Evolutionary conservation across 2,797 vertebrate genomes (phyloP).

Genomic region (Squalus acanthias): DNA sequence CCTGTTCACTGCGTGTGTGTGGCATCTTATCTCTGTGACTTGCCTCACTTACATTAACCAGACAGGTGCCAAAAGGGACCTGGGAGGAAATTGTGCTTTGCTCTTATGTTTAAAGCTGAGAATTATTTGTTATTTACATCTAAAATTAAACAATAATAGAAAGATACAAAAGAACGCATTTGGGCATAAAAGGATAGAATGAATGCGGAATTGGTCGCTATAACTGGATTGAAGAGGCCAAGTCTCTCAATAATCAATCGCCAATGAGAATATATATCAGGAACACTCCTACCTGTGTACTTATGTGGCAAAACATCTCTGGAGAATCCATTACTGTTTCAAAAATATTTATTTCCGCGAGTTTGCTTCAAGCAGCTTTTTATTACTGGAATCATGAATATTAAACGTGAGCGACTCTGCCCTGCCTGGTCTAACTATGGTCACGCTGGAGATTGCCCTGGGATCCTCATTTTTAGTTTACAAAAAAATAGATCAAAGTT

Average conservation of each 20-base stretch:
- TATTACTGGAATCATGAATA: not conserved
- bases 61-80: not conserved
- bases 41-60: not conserved
- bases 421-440: not conserved
- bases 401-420: not conserved
- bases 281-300: not conserved
- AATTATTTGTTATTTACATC: not conserved
- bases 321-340: slow-evolving; percentile 3
- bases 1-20: not conserved
- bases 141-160: not conserved
- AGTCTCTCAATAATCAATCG: not conserved
- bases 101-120: not conserved
- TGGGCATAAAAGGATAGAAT: not conserved
- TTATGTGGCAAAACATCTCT: not conserved
- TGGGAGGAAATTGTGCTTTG: not conserved
- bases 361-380: not conserved
- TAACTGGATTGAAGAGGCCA: not conserved
- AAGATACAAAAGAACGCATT: not conserved
- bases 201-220: not conserved
- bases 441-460: not conserved
- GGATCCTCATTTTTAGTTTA: not conserved
- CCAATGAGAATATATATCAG: not conserved
- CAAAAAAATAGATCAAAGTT: not conserved
- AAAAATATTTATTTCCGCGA: not conserved
- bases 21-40: not conserved